A percentile compares a stretch with the other conserved stretches of the same genome.
These are phyloP conservation scores for Agrypnia vestita DNA, from an alignment of 1,140 invertebrate species.

Conservation along the genomic window DNA sequence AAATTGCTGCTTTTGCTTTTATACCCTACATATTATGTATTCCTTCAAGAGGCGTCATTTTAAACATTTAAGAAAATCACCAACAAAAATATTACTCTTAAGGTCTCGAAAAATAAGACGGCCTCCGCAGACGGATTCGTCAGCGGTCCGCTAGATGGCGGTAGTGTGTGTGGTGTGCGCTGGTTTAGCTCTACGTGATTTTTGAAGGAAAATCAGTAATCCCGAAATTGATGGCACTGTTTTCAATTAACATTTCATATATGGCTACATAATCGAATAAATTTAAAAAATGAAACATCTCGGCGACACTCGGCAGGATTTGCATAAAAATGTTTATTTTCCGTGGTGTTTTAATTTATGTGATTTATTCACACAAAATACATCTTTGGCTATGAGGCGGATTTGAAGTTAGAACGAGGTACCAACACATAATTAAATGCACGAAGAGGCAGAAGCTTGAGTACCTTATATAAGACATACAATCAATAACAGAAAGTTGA, in stretches of 20 bases:
- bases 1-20: no score
- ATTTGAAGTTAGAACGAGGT: slow-evolving; percentile 38
- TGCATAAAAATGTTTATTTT: slow-evolving; percentile 53
- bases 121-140: not conserved
- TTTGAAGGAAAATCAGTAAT: slow-evolving; percentile 11
- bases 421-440: not conserved
- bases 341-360: slow-evolving; percentile 51
- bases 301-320: slow-evolving; percentile 37
- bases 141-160: slow-evolving; percentile 14
- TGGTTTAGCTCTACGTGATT: not conserved
- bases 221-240: slow-evolving; percentile 24
- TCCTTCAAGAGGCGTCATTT: no score
- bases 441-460: slow-evolving; percentile 3
- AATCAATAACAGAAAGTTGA: no score
- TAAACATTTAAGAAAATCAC: no score
- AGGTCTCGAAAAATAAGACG: no score
- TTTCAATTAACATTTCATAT: slow-evolving; percentile 27
- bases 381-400: slow-evolving; percentile 18
- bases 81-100: no score
- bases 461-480: no score
- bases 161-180: not conserved
- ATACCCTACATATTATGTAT: no score
- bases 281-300: slow-evolving; percentile 42
- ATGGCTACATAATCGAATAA: slow-evolving; percentile 17
- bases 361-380: slow-evolving; percentile 56